These are phyloP conservation scores for Melieria omissa DNA, from an alignment of 2,888 invertebrate genomes.

Conservation along the genomic window DNA sequence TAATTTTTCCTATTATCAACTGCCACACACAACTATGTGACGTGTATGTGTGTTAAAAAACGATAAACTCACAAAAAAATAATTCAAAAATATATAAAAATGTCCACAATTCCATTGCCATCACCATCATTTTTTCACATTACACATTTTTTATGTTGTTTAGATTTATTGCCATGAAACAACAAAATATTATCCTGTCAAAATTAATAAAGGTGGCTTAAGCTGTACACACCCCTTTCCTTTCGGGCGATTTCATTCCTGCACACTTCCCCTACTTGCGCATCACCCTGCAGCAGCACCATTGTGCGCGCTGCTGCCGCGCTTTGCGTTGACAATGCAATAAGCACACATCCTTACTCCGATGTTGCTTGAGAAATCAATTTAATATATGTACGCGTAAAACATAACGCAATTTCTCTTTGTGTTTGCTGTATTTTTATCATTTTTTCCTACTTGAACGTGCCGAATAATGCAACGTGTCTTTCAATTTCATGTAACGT, in stretches of 20 bases:
- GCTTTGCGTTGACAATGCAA: not conserved
- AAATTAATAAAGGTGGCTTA: slow-evolving; percentile 56
- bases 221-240: slow-evolving; percentile 15
- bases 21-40: no score
- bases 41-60: no score
- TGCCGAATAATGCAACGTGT: not conserved
- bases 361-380: slow-evolving; percentile 28
- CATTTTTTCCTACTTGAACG: slow-evolving; percentile 36
- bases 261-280: slow-evolving; percentile 41
- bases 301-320: not conserved
- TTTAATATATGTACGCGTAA: slow-evolving; percentile 33
- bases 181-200: slow-evolving; percentile 48
- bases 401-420: not conserved
- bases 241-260: no score
- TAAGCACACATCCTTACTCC: not conserved
- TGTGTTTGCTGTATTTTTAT: slow-evolving; percentile 22
- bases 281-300: not conserved
- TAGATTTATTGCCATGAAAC: slow-evolving; percentile 51
- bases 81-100: not conserved
- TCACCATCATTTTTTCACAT: not conserved
- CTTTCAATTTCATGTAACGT: not conserved
- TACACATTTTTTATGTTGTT: slow-evolving; percentile 33
- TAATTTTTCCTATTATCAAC: no score
- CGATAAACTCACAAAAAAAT: no score
- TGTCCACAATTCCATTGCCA: slow-evolving; percentile 4